Evolutionary conservation across 2,113 vertebrate species (phyloP).

Genomic region (Saguinus midas): DNA sequence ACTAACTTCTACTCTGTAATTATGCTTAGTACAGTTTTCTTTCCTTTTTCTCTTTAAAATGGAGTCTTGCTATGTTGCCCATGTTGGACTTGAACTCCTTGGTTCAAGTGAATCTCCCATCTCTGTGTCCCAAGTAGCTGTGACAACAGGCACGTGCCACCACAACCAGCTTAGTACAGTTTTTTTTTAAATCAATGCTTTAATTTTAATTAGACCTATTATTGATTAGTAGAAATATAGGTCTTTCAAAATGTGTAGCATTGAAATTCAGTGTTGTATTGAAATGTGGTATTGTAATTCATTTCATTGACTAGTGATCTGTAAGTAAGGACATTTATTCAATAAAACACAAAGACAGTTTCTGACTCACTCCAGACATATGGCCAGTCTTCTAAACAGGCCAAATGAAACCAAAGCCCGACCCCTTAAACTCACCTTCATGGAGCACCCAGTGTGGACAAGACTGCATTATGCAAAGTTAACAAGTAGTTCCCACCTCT

Average conservation of each 20-base stretch:
- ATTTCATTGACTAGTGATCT: background rate
- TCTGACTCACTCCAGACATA: background rate
- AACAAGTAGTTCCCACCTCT: background rate
- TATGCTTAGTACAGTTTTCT: background rate
- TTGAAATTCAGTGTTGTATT: background rate
- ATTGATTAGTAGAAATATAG: background rate
- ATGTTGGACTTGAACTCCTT: background rate
- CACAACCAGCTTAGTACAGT: background rate
- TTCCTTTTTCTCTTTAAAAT: background rate
- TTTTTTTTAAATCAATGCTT: background rate
- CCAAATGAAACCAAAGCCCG: background rate
- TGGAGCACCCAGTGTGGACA: fast-evolving
- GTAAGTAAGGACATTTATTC: background rate
- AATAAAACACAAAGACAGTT: background rate
- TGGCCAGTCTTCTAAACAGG: background rate
- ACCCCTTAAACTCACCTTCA: background rate
- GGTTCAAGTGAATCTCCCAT: background rate
- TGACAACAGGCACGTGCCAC: background rate
- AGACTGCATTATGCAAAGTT: background rate
- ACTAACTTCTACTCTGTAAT: background rate
- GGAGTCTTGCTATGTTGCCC: background rate
- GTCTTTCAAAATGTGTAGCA: background rate
- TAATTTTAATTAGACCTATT: background rate
- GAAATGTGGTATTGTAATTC: background rate
- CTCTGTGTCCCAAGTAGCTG: background rate